Conservation (phyloP, 2,797 vertebrate genomes). For the Lithobates pipiens region DNA sequence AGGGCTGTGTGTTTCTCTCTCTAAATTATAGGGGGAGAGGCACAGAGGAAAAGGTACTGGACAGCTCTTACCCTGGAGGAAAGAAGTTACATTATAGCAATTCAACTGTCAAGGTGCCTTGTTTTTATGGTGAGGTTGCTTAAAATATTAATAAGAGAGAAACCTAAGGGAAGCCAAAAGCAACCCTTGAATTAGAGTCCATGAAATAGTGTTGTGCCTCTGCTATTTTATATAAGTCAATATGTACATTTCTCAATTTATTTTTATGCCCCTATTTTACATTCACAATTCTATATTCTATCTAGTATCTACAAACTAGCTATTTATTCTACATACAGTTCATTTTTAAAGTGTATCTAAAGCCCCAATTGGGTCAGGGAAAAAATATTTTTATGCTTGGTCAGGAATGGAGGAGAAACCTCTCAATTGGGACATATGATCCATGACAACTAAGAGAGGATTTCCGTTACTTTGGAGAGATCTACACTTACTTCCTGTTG, state of each 20-base stretch:
- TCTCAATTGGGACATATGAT: not conserved
- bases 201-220: not conserved
- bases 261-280: not conserved
- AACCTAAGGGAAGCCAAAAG: too few species aligned
- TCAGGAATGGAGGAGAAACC: not conserved
- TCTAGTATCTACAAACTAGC: not conserved
- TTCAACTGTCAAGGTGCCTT: too few species aligned
- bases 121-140: too few species aligned
- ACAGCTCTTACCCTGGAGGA: too few species aligned
- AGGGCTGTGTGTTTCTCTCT: not conserved
- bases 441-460: too few species aligned
- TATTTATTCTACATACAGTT: not conserved
- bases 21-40: too few species aligned
- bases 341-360: not conserved
- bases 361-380: not conserved
- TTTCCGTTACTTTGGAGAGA: too few species aligned
- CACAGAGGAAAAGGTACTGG: too few species aligned
- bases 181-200: not conserved
- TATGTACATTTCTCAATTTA: too few species aligned
- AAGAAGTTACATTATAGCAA: too few species aligned
- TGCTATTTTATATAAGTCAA: not conserved
- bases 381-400: not conserved
- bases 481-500: too few species aligned
- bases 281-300: not conserved
- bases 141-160: too few species aligned